Evolutionary conservation across 2,888 invertebrate genomes (phyloP), one percentile per base, ranked within the genome.

Genomic region (Dicyrtomina minuta): DNA sequence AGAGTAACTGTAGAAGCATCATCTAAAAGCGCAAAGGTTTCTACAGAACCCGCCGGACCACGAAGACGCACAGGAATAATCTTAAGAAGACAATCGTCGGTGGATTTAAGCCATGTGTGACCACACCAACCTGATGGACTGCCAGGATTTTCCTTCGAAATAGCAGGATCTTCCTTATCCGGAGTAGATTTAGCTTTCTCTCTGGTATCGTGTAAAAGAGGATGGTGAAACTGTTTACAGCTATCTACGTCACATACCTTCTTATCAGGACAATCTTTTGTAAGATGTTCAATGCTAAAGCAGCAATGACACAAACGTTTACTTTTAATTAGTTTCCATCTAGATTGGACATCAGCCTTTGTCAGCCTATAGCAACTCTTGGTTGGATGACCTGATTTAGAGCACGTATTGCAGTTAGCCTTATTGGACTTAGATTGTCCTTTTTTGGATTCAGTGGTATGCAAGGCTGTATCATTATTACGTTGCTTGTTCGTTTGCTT

Each of bases 11-110:
- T 56, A 13, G 68, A 65, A 0, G 64, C 68, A 12, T n/a, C 41
- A 44, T 73, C 73, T 4, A 70, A 24, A 15, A 71, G 26, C 1
- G 69, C 71, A 33, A 44, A 66, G 0, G 66, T 61, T n/a, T 46
- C 8, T 1, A 69, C 8, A n/a, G 15, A 10, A n/a, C 60, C 46
- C 12, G 20, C 41, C 0, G 65, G 65, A 17, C 66, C 66, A 22
- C 15, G 43, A 12, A 58, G 6, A 1, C 60, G n/a, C 1, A 70
- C 62, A 1, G 66, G 69, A 4, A 71, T 27, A 0, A 73, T 60
- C 33, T 51, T 62, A 13, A 68, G 20, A 8, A 61, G 13, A 1
- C n/a, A n/a, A n/a, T n/a, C n/a, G n/a, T n/a, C n/a, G n/a, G n/a
- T n/a, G n/a, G n/a, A n/a, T n/a, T n/a, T n/a, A n/a, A n/a, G n/a